Base-by-base conservation (phyloP, 2,888 invertebrate species). In the Lysandra coridon region DNA sequence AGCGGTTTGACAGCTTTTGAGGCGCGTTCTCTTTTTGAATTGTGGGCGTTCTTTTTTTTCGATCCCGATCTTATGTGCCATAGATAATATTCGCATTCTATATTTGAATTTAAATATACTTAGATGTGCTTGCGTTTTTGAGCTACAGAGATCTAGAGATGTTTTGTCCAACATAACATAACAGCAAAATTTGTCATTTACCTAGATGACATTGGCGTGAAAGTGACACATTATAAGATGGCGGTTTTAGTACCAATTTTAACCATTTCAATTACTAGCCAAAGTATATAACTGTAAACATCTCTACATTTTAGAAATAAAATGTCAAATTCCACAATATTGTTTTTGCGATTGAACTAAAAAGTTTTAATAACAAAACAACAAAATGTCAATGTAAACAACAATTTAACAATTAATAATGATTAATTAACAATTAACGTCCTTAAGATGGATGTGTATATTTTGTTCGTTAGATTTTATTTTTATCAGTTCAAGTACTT, bases 1-100 rank as follows among this genome's bases (percentile, higher is more conserved):
- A 84, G 85, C 90, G 90, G 94, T 92, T 92, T 92, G 93, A 93
- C 94, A 92, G 93, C 92, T 92, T 92, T 92, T 92, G 91, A 93
- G 91, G 88, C 89, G 90, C 90, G 90, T 90, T 92, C 92, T 87
- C 90, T 90, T 93, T 94, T 92, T 92, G 91, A 92, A 91, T 90
- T 91, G 92, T 91, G 88, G 89, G 83, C 87, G 86, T 76, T 85
- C 85, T 85, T 86, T 85, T 86, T 88, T 86, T 37, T 69, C 4
- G 89, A 87, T 69, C 69, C 14, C 73, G 79, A 57, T 76, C 76
- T 76, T 76, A 57, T 76, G 4, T 69, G 53, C 53, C 17, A 76
- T 53, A 76, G 57, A 30, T 76, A 44, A 76, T 10, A 30, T 57
- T 49, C 30, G 30, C 64, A 69, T 69, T 69, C 33, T 37, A 30